Percentiles rank a stretch among this genome's conserved stretches.
These are phyloP conservation scores for Zoanthus sansibaricus DNA, from an alignment of 92 coral and sea anemone genomes.

Conservation along the genomic window DNA sequence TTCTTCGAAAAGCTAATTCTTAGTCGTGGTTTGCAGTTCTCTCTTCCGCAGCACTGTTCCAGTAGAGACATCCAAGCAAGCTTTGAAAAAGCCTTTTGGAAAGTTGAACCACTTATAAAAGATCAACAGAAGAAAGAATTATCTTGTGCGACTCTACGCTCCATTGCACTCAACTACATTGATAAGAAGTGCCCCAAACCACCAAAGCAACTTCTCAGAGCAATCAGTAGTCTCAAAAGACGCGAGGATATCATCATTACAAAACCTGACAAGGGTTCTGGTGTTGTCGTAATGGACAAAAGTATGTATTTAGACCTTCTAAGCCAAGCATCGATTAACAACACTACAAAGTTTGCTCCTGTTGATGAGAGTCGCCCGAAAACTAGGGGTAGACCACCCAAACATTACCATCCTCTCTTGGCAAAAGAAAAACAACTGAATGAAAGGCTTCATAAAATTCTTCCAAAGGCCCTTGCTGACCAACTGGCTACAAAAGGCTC, in stretches of 20 bases:
- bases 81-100: slow-evolving; percentile 60
- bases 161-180: slow-evolving; percentile 57
- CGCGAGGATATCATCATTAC: slow-evolving; percentile 42
- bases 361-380: not conserved
- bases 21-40: slow-evolving; percentile 56
- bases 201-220: slow-evolving; percentile 48
- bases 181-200: slow-evolving; percentile 39
- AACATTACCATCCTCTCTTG: not conserved
- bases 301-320: not conserved
- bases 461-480: too few species aligned
- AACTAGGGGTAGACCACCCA: not conserved
- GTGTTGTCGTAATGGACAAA: not conserved
- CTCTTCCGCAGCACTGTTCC: slow-evolving; percentile 49
- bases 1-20: slow-evolving; percentile 53
- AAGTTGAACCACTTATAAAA: slow-evolving; percentile 36
- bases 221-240: slow-evolving; percentile 45
- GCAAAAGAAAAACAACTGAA: not conserved
- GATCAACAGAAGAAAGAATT: slow-evolving; percentile 31
- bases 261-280: slow-evolving; percentile 64
- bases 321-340: not conserved
- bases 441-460: not conserved
- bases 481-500: too few species aligned
- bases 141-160: slow-evolving; percentile 41
- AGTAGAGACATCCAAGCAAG: slow-evolving; percentile 47
- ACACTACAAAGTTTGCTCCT: not conserved